These are phyloP conservation scores for Aurelia sp. DNA, from an alignment of 30 jellyfish, hydroid and myxozoan species.

Conservation along the genomic window DNA sequence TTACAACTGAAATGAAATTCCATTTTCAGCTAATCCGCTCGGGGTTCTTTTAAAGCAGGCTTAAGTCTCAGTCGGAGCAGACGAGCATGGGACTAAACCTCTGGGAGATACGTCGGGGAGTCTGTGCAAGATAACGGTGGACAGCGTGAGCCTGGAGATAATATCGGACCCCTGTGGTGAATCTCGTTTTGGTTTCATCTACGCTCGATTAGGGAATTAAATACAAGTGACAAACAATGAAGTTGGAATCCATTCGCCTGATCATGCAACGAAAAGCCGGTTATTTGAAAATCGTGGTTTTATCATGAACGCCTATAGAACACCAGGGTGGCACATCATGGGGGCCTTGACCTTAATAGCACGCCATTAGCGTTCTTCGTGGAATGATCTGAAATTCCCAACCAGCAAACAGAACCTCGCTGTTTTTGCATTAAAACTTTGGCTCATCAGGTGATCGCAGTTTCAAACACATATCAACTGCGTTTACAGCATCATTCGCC, in stretches of 20 bases:
- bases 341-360: too few relatives aligned
- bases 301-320: not conserved
- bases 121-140: constrained; percentile 4
- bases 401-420: too few relatives aligned
- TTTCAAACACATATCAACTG: too few relatives aligned
- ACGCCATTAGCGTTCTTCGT: too few relatives aligned
- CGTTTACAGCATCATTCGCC: too few relatives aligned
- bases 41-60: constrained; percentile 6
- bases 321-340: not conserved
- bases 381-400: too few relatives aligned
- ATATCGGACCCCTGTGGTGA: constrained; percentile 25
- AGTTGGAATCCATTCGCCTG: not conserved
- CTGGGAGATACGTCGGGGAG: constrained; percentile 46
- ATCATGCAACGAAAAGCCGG: constrained; percentile 6
- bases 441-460: too few relatives aligned
- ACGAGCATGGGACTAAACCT: constrained; percentile 23
- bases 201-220: constrained; percentile 7
- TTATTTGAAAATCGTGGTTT: not conserved
- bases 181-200: constrained; percentile 27
- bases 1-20: not conserved
- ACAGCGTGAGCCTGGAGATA: constrained; percentile 50
- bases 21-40: constrained; percentile 14
- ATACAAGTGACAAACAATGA: not conserved
- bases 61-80: constrained; percentile 39
- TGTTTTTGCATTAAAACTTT: too few relatives aligned